A percentile compares a stretch with the other conserved stretches of the same genome.
Conservation (phyloP, 2,113 vertebrate species). For the Tricholaema leucomelas region DNA sequence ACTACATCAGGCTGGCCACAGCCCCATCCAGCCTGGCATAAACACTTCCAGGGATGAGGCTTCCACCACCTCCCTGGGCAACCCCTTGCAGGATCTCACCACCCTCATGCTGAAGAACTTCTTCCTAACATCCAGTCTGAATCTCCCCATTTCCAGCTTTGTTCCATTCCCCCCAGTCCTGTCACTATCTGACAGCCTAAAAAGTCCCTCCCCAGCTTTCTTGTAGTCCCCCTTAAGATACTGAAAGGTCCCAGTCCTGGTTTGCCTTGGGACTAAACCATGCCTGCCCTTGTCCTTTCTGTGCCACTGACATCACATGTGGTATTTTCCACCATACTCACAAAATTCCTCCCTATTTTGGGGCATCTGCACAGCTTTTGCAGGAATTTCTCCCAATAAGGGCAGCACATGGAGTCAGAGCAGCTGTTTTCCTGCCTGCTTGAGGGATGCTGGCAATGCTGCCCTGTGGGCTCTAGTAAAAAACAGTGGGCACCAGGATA, state of each 20-base stretch:
- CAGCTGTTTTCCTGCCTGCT: rapidly evolving
- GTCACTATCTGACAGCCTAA: no score
- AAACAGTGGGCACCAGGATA: background rate
- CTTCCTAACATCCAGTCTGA: no score
- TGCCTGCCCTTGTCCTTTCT: background rate
- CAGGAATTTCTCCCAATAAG: background rate
- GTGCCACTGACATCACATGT: rapidly evolving
- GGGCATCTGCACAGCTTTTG: background rate
- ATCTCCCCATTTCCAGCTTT: no score
- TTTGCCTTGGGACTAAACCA: background rate
- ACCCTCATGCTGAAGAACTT: no score
- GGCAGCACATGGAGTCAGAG: background rate
- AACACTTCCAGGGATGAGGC: no score
- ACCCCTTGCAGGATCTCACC: no score
- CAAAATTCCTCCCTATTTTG: background rate
- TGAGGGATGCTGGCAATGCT: background rate
- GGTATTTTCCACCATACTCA: background rate
- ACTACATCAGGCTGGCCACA: no score
- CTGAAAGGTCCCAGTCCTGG: background rate
- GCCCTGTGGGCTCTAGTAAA: background rate
- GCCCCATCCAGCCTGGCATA: no score
- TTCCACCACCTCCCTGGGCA: no score
- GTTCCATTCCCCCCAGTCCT: no score
- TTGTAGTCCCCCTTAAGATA: no score
- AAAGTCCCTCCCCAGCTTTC: no score